Evolutionary conservation across 2,797 vertebrate genomes (phyloP).

Genomic region (Perodicticus potto): DNA sequence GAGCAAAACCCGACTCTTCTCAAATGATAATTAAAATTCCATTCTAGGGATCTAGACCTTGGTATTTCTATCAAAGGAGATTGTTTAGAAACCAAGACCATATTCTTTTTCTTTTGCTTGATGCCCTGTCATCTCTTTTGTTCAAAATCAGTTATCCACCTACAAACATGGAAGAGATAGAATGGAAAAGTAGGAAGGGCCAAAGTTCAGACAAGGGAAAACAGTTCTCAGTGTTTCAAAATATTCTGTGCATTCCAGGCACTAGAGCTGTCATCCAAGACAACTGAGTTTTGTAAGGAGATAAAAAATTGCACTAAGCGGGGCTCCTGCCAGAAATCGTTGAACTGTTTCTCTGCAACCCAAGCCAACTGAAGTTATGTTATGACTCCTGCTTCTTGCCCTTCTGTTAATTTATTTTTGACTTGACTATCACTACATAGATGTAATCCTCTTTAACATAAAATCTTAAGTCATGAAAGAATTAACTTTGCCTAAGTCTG

Average conservation of each 20-base stretch:
- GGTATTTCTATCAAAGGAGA: neutral
- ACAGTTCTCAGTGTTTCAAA: neutral
- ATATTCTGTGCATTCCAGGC: neutral
- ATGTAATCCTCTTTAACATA: neutral
- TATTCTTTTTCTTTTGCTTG: neutral
- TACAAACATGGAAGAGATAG: neutral
- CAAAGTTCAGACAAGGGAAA: neutral
- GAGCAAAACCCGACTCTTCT: neutral
- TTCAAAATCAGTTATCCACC: neutral
- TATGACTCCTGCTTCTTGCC: neutral
- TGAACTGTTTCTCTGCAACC: neutral
- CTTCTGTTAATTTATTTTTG: neutral
- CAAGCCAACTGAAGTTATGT: neutral
- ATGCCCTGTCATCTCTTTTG: neutral
- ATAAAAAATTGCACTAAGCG: neutral
- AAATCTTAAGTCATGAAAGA: neutral
- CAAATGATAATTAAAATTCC: neutral
- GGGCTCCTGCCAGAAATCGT: rapidly evolving
- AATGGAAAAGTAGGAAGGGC: neutral
- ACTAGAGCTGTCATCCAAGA: neutral
- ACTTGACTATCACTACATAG: neutral
- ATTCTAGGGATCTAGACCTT: neutral
- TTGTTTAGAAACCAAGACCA: neutral
- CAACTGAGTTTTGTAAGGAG: neutral
- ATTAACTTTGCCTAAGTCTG: neutral